Evolutionary conservation across 2,888 invertebrate species (phyloP).

Genomic region (Parelbella ahira): DNA sequence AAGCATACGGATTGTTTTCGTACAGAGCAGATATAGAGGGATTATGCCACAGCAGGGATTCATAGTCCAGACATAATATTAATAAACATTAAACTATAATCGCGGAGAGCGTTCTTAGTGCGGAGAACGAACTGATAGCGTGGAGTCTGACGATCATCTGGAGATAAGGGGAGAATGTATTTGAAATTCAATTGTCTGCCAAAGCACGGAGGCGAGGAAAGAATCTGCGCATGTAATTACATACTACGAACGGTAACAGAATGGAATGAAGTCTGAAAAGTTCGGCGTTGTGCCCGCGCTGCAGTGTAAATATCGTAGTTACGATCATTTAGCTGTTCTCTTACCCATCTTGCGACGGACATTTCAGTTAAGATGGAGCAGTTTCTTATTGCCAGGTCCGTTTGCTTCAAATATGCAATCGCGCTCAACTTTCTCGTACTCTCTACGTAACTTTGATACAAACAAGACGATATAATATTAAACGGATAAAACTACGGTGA

Average conservation of each 20-base stretch:
- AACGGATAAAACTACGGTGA: no score
- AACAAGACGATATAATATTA: no score
- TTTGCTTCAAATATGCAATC: constrained; percentile 7
- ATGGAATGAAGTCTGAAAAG: constrained; percentile 62
- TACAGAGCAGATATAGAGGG: constrained; percentile 10
- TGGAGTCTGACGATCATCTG: constrained; percentile 39
- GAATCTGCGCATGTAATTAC: constrained; percentile 61
- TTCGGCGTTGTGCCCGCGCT: constrained; percentile 42
- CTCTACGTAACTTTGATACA: background rate
- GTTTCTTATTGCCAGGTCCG: constrained; percentile 20
- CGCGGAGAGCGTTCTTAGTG: constrained; percentile 31
- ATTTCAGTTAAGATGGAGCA: constrained; percentile 19
- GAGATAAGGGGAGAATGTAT: constrained; percentile 46
- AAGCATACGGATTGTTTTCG: constrained; percentile 22
- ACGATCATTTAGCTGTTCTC: constrained; percentile 41
- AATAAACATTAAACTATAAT: constrained; percentile 36
- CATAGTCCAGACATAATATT: constrained; percentile 42
- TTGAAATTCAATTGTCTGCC: constrained; percentile 59
- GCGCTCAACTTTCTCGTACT: constrained; percentile 4
- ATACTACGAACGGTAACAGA: constrained; percentile 46
- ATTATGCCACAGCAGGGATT: constrained; percentile 26
- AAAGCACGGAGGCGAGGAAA: constrained; percentile 51
- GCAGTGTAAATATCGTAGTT: constrained; percentile 38
- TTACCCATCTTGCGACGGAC: constrained; percentile 29
- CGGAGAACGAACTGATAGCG: constrained; percentile 27